Base-by-base conservation (phyloP, 2,113 vertebrate species). In the Cranoglanis bouderius region DNA sequence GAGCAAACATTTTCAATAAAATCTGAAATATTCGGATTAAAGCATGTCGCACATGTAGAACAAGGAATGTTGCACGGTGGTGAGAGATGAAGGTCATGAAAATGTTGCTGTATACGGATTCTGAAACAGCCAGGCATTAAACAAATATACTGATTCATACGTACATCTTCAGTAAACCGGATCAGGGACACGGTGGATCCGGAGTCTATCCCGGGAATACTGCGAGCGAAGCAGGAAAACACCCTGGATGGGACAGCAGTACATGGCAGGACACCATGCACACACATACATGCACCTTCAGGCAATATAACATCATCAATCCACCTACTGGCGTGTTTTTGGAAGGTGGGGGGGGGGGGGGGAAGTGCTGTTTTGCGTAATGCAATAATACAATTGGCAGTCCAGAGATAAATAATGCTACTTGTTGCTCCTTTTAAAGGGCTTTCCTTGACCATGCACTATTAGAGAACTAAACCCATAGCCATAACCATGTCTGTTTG, bases 391-490 rank as follows among this genome's bases (percentile, higher is more conserved):
- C 32, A 29, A 85, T 0, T 24, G 35, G 16, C 35, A 43, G 78
- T 13, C 46, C 24, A 43, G 24, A 55, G 46, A 83, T 59, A 67
- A 83, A 84, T 83, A 75, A 88, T 77, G 87, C 81, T 84, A 88
- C 81, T 63, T 87, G 55, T 63, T 67, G 77, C 86, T 82, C 86
- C 46, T 82, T 38, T 82, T 51, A 87, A 80, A 32, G 75, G 84
- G 5, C 59, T 51, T 87, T 87, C 65, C 53, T 84, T 77, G 84
- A 85, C 53, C 75, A 49, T 88, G 59, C 40, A 59, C 72, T 65
- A 26, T 40, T 19, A 21, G 21, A 81, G 35, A 85, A 80, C 29
- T 35, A 63, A 83, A 87, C 46, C 49, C 38, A 72, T 49, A 46
- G 10, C 49, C 38, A 72, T 49, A 46, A 16, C 63, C 46, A 61